Conservation (phyloP, 2,888 invertebrate genomes). For the Agrochola lychnidis region DNA sequence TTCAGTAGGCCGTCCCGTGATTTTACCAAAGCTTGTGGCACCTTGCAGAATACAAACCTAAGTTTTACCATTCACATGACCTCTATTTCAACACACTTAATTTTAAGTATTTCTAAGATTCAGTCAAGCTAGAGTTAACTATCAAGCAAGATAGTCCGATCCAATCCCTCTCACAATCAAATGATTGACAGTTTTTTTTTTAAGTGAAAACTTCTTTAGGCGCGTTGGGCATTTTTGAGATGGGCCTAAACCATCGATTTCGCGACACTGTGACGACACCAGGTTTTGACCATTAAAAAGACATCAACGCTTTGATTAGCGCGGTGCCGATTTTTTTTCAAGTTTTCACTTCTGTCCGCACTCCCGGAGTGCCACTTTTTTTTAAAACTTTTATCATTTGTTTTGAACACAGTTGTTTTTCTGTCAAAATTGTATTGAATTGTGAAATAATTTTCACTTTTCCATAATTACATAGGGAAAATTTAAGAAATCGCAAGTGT, state of each 20-base stretch:
- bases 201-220: no score
- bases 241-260: no score
- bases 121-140: not conserved
- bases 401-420: not conserved
- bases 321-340: no score
- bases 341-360: no score
- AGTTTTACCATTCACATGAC: conserved; percentile 3
- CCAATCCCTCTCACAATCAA: not conserved
- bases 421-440: not conserved
- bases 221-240: no score
- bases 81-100: conserved; percentile 14
- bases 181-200: no score
- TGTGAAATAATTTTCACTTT: not conserved
- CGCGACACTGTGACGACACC: no score
- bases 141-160: not conserved
- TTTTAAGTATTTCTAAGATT: not conserved
- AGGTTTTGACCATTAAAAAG: no score
- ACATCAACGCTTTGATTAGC: no score
- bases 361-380: no score
- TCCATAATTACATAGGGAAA: not conserved
- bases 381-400: no score
- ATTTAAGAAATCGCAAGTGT: no score
- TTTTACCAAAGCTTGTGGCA: conserved; percentile 72
- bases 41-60: conserved; percentile 22
- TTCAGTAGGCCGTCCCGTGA: conserved; percentile 81